phyloP scores from a whole-genome alignment of 2,797 vertebrate genomes.

The Acanthurus lineatus region DNA sequence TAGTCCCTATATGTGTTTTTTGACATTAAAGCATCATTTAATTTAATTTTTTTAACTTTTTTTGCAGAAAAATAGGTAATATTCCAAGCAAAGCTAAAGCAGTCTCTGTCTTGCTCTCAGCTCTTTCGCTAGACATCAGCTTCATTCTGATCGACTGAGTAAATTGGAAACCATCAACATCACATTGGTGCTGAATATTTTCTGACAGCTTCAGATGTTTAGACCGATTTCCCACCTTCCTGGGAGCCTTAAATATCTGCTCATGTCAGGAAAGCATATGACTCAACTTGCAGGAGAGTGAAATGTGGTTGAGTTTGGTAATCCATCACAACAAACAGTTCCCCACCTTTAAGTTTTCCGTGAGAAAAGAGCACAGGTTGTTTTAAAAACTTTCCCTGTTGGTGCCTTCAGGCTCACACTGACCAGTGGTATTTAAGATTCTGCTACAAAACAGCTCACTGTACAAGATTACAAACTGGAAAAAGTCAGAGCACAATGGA shows the following conservation, averaged over 20 bases:
- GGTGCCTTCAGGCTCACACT: background rate
- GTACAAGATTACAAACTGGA: background rate
- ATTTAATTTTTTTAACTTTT: background rate
- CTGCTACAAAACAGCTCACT: background rate
- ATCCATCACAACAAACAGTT: slow-evolving; percentile 24
- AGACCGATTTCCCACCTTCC: slow-evolving; percentile 12
- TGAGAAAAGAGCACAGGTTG: background rate
- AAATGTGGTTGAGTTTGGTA: slow-evolving; percentile 15
- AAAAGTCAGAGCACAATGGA: background rate
- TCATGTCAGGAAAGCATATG: slow-evolving; percentile 3
- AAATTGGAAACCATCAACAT: background rate
- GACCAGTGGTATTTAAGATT: no score
- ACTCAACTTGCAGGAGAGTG: slow-evolving; percentile 15
- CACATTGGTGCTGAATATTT: background rate
- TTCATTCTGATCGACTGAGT: background rate
- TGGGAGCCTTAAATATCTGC: background rate
- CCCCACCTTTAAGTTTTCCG: background rate
- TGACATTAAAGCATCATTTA: background rate
- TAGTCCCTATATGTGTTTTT: background rate
- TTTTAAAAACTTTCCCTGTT: background rate
- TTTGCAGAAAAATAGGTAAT: background rate
- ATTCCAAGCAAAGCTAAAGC: background rate
- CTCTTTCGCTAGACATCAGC: background rate
- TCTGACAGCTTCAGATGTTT: background rate
- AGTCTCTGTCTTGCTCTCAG: background rate